Evolutionary conservation across 2,888 invertebrate genomes (phyloP), one percentile per base, ranked within the genome.

Genomic region (Galeruca laticollis): DNA sequence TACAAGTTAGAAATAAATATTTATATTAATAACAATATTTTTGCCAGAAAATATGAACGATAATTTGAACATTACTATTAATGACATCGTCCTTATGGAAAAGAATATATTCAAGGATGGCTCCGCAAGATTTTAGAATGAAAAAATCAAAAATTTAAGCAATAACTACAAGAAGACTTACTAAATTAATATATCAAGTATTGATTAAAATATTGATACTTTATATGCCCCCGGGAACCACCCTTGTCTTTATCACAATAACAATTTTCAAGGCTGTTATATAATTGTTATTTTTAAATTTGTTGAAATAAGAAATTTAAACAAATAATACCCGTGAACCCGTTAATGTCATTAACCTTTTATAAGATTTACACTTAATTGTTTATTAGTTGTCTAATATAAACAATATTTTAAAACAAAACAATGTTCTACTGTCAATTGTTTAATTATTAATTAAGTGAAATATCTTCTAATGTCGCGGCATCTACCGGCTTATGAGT

Each of bases 401-500:
- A 84, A 84, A 85, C 84, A 84, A 85, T 84, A 84, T 84, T 84
- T 83, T 83, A 84, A 85, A 85, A 85, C 85, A 85, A 83, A 85
- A 85, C 84, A 84, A 85, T 83, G 84, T 83, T 82, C 84, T 84
- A 85, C 82, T 80, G 80, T 82, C 79, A 78, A 77, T 83, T 81
- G 77, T 79, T 81, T 81, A 76, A 75, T 75, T 74, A 78, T 76
- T 75, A 74, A 72, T 60, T 47, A 60, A 66, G 66, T 81, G 82
- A 80, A 81, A 82, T 82, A 82, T 81, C 79, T 20, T 35, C 1
- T 15, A 57, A 73, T 66, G 65, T 67, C 74, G 71, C 70, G 71
- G 68, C 70, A 70, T 63, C 26, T 26, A 26, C 70, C 75, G 77
- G 75, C 52, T 51, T 26, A 15, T 63, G 26, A 69, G 70, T 72